Conservation (phyloP, 2,797 vertebrate genomes). For the Synanceia verrucosa region DNA sequence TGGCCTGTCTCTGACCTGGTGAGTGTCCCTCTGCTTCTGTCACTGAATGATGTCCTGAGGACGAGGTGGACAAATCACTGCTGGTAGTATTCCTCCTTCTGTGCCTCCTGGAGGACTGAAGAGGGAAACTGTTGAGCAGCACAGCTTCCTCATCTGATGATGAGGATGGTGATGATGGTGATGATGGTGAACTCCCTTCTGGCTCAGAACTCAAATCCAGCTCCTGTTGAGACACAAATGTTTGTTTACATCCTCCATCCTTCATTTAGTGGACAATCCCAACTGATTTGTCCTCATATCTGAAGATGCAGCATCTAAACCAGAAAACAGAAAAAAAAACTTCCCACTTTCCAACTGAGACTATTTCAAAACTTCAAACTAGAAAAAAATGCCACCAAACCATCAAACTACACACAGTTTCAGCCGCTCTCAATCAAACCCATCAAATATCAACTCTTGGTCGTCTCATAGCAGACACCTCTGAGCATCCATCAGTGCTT, state of each 20-base stretch:
- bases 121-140: constrained; percentile 1
- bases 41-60: not conserved
- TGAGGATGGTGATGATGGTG: too few relatives aligned
- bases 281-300: not conserved
- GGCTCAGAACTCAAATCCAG: constrained; percentile 57
- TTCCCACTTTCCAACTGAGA: too few relatives aligned
- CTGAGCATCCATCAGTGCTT: too few relatives aligned
- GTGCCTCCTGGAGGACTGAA: not conserved
- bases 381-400: too few relatives aligned
- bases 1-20: constrained; percentile 27
- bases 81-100: not conserved
- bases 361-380: too few relatives aligned
- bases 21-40: not conserved
- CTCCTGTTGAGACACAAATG: constrained; percentile 50
- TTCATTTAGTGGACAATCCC: not conserved
- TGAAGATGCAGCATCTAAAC: not conserved
- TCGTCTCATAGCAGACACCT: too few relatives aligned
- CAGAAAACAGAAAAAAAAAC: too few relatives aligned
- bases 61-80: not conserved
- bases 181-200: constrained; percentile 46
- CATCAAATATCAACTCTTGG: too few relatives aligned
- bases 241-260: not conserved
- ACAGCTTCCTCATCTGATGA: constrained; percentile 57
- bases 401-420: too few relatives aligned
- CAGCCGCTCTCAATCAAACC: too few relatives aligned